Percentiles rank a stretch among this genome's conserved stretches.
These are phyloP conservation scores for Odontomyia ornata DNA, from an alignment of 2,888 invertebrate genomes.

Conservation along the genomic window DNA sequence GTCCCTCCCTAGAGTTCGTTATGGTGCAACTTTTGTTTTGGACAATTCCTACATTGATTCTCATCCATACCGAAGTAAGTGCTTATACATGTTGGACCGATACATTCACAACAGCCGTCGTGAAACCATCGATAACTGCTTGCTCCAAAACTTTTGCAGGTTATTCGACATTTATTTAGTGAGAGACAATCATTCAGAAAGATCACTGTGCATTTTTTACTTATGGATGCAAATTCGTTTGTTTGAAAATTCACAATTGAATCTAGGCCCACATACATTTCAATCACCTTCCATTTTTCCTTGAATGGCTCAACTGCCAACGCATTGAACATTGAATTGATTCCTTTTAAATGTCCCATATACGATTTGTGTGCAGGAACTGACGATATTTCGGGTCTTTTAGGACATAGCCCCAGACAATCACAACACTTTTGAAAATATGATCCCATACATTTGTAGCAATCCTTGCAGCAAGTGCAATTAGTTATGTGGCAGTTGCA, in stretches of 20 bases:
- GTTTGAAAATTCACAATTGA: neutral
- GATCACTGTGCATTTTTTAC: conserved; percentile 57
- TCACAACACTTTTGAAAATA: conserved; percentile 83
- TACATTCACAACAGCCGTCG: conserved; percentile 92
- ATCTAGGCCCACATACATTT: neutral
- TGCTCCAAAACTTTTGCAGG: conserved; percentile 62
- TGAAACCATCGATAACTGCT: conserved; percentile 86
- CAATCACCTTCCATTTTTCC: conserved; percentile 58
- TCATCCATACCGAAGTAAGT: conserved; percentile 81
- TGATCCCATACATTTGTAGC: conserved; percentile 86
- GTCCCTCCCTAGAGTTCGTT: no score
- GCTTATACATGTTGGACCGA: conserved; percentile 85
- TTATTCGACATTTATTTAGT: conserved; percentile 57
- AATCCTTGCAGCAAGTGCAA: conserved; percentile 92
- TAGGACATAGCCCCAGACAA: conserved; percentile 72
- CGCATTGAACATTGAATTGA: conserved; percentile 83
- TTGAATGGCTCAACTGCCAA: conserved; percentile 73
- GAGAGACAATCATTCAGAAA: conserved; percentile 59
- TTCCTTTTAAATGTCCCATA: conserved; percentile 83
- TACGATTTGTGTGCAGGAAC: conserved; percentile 71
- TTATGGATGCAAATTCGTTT: conserved; percentile 5
- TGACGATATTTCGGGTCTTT: conserved; percentile 67
- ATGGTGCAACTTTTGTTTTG: conserved; percentile 53
- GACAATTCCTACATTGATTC: conserved; percentile 75
- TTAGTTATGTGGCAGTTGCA: conserved; percentile 93